Evolutionary conservation across 2,797 vertebrate species (phyloP).

Genomic region (Cossypha polioptera): DNA sequence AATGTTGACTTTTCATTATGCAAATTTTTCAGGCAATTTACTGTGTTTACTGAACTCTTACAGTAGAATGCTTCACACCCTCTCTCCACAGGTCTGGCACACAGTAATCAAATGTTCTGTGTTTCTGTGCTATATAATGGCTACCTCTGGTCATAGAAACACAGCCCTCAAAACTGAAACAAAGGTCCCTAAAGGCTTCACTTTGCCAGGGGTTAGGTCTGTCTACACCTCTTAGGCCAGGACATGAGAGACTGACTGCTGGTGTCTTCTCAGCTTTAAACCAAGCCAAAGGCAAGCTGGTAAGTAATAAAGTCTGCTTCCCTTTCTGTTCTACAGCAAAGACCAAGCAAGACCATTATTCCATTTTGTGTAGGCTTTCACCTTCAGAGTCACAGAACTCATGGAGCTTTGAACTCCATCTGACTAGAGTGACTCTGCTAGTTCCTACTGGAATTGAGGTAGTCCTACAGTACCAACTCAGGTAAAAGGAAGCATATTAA

Average conservation of each 20-base stretch:
- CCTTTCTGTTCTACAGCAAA: background rate
- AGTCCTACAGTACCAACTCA: background rate
- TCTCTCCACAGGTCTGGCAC: slow-evolving; percentile 22
- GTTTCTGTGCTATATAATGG: slow-evolving; percentile 35
- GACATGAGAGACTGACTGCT: background rate
- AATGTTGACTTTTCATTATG: slow-evolving; percentile 14
- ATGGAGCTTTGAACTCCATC: background rate
- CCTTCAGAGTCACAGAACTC: background rate
- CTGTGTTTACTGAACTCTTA: slow-evolving; percentile 32
- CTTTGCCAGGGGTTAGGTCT: background rate
- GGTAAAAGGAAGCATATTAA: background rate
- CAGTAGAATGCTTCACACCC: slow-evolving; percentile 39
- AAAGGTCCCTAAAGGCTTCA: background rate
- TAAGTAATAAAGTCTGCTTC: background rate
- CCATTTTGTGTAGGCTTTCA: background rate
- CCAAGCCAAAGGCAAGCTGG: background rate
- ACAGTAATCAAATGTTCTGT: slow-evolving; percentile 18
- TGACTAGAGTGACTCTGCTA: background rate
- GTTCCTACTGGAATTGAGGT: background rate
- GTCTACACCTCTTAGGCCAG: background rate
- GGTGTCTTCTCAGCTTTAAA: background rate
- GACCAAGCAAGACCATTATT: background rate
- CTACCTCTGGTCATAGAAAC: background rate
- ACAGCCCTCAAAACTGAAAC: background rate
- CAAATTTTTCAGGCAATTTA: slow-evolving; percentile 39